A percentile compares a stretch with the other conserved stretches of the same genome.
Conservation (phyloP, 2,797 vertebrate genomes). For the Enteromius viviparus region DNA sequence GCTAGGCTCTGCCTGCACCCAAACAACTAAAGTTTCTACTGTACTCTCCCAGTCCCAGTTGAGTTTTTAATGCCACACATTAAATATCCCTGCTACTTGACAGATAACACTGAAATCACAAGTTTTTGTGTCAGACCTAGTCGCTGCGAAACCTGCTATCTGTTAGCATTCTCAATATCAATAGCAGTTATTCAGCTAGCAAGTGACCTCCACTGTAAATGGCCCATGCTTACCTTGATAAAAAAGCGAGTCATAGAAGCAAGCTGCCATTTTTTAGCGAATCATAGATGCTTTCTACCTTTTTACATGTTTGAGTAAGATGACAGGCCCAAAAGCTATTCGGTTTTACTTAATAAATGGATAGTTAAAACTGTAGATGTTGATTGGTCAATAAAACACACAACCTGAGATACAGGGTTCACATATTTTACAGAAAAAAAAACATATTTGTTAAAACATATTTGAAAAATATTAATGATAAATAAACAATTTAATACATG, state of each 20-base stretch:
- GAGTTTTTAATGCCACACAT: not conserved
- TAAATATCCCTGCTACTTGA: not conserved
- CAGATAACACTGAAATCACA: constrained; percentile 2
- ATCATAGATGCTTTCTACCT: not conserved
- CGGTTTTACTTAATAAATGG: not conserved
- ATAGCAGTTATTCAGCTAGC: not conserved
- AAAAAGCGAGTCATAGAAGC: not conserved
- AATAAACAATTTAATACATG: not conserved
- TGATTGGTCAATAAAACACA: not conserved
- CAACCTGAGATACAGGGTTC: not conserved
- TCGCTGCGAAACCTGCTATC: not conserved
- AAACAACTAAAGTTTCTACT: constrained; percentile 7
- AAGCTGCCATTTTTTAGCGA: not conserved
- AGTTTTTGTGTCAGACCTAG: not conserved
- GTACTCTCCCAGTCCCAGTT: constrained; percentile 12
- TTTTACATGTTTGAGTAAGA: not conserved
- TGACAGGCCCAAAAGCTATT: not conserved
- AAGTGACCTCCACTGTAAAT: not conserved
- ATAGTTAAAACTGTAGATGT: not conserved
- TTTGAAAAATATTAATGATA: not conserved
- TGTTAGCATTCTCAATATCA: not conserved
- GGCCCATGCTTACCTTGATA: not conserved
- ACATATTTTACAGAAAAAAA: not conserved
- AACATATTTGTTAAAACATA: not conserved
- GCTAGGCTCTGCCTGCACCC: constrained; percentile 35